phyloP scores from a whole-genome alignment of 2,113 vertebrate genomes.

The Campylorhamphus procurvoides region DNA sequence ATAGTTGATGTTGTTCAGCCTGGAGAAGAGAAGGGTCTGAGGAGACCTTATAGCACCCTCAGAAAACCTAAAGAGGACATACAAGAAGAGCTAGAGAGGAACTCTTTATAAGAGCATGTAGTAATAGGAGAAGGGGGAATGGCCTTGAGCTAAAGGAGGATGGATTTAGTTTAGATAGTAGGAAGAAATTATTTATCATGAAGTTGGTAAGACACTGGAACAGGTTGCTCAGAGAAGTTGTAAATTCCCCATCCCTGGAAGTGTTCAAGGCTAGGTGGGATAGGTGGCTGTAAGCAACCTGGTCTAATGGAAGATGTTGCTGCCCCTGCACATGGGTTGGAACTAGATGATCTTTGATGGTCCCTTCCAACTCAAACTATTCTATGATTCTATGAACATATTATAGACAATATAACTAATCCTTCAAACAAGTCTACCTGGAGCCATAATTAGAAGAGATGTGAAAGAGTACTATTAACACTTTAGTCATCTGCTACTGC shows the following conservation, averaged over 20 bases:
- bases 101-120: background rate
- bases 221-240: background rate
- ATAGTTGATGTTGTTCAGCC: background rate
- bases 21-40: background rate
- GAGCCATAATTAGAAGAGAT: constrained; percentile 8
- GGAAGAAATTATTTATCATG: background rate
- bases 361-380: background rate
- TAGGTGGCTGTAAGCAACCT: background rate
- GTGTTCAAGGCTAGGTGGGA: background rate
- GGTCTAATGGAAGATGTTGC: background rate
- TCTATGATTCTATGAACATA: background rate
- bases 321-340: background rate
- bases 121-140: background rate
- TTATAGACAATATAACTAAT: background rate
- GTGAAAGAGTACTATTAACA: background rate
- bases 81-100: background rate
- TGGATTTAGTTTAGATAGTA: background rate
- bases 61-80: background rate
- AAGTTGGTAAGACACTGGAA: background rate
- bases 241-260: background rate
- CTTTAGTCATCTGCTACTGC: background rate
- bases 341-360: background rate
- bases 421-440: background rate
- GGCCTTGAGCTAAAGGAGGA: background rate
- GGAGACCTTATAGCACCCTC: background rate